These are phyloP conservation scores for Carcharodon carcharias DNA, from an alignment of 2,797 vertebrate species.

Conservation along the genomic window DNA sequence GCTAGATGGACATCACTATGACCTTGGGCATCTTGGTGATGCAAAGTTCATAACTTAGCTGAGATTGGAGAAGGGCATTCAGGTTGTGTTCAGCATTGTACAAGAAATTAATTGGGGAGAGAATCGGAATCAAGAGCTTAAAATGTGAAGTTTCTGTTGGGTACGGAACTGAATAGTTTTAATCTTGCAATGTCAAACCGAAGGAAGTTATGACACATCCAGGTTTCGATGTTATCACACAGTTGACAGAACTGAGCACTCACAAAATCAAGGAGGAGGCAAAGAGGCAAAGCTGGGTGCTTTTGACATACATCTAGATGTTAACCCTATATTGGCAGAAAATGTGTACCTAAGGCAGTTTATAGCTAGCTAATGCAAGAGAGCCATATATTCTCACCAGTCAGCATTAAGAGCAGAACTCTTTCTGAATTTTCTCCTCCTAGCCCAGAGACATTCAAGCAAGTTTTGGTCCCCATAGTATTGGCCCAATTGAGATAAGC, in stretches of 20 bases:
- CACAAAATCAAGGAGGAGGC: neutral
- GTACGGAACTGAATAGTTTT: neutral
- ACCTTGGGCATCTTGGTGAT: too few species aligned
- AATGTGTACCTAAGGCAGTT: neutral
- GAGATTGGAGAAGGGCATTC: neutral
- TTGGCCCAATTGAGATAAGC: neutral
- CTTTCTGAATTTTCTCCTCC: neutral
- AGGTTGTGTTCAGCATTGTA: neutral
- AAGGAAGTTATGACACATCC: neutral
- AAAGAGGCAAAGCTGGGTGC: neutral
- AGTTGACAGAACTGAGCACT: neutral
- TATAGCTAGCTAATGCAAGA: neutral
- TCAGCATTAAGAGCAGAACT: neutral
- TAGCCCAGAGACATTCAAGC: neutral
- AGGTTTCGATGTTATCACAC: neutral
- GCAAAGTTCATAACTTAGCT: too few species aligned
- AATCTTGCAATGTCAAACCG: neutral
- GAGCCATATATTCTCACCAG: neutral
- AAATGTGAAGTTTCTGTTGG: neutral
- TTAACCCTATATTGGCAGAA: neutral
- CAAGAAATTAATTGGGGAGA: neutral
- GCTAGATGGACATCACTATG: too few species aligned
- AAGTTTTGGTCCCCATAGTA: neutral
- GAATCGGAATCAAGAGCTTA: neutral
- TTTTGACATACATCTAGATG: neutral